These are phyloP conservation scores for Rousettus leschenaultii DNA, from an alignment of 2,113 vertebrate genomes.

Conservation along the genomic window DNA sequence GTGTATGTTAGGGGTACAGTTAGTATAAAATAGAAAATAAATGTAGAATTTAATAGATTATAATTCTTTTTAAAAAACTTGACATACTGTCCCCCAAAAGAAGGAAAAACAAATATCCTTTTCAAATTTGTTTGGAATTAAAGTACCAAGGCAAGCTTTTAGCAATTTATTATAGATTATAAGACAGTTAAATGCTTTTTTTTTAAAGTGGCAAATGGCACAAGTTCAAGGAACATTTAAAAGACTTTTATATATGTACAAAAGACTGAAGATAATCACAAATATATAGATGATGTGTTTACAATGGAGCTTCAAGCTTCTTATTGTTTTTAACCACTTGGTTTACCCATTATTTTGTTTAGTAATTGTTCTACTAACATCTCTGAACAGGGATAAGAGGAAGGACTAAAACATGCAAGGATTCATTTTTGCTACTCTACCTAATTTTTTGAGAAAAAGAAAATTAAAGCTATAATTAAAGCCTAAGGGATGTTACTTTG, in stretches of 20 bases:
- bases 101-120: not conserved
- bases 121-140: constrained; percentile 24
- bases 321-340: not conserved
- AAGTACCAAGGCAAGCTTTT: not conserved
- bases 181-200: not conserved
- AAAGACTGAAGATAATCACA: not conserved
- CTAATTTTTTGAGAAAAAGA: constrained; percentile 13
- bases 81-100: not conserved
- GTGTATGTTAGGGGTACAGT: not conserved
- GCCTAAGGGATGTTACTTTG: not conserved
- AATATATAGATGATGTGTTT: not conserved
- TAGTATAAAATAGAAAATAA: constrained; percentile 39
- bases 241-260: not conserved
- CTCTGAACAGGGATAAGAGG: not conserved
- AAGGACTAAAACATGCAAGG: not conserved
- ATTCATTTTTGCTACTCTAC: not conserved
- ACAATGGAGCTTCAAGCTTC: not conserved
- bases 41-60: not conserved
- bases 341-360: not conserved
- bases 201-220: not conserved
- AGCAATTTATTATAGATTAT: constrained; percentile 7
- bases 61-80: not conserved
- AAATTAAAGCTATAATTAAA: constrained; percentile 47
- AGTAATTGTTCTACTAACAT: not conserved
- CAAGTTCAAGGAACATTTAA: not conserved